Base-by-base conservation (phyloP, 2,888 invertebrate species). In the Choreutis nemorana region DNA sequence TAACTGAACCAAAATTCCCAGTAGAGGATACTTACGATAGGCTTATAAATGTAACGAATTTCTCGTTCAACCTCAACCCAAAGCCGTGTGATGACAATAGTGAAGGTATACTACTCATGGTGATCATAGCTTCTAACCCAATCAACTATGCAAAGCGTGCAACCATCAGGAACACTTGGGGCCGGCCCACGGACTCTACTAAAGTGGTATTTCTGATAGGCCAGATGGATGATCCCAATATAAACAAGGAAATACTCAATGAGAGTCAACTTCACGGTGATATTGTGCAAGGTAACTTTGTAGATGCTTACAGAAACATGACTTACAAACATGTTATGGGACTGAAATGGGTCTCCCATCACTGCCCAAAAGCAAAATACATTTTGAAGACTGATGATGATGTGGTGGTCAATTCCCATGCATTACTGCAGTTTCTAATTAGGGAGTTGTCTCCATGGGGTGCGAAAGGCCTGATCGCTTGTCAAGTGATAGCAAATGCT, bases 251-350 rank as follows among this genome's bases (percentile, higher is more conserved):
- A 48, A 81, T 86, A 44, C 48, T 54, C 3, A 48, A 63, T 3
- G 90, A 91, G 50, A 83, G 84, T 45, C 47, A 49, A 1, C 48
- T 57, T 0, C 78, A 84, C 45, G 75, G 77, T 1, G 93, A 93
- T 48, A 72, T 93, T 28, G 81, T 92, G 10, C 89, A 91, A 50
- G 92, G 91, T 0, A 85, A 81, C 33, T 93, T 91, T 47, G 41
- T 81, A 22, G 93, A 93, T 63, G 81, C 86, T 0, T 93, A 93
- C 50, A 80, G 86, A 28, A 93, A 93, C 58, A 82, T 93, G 65
- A 92, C 92, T 0, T 85, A 89, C 48, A 90, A 90, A 52, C 88
- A 89, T 48, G 83, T 87, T 13, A 87, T 88, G 81, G 85, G 84
- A 3, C 67, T 89, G 25, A 87, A 88, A 47, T 90, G 89, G 84